Evolutionary conservation across 2,888 invertebrate genomes (phyloP), one percentile per base, ranked within the genome.

Genomic region (Pediacus dermestoides): DNA sequence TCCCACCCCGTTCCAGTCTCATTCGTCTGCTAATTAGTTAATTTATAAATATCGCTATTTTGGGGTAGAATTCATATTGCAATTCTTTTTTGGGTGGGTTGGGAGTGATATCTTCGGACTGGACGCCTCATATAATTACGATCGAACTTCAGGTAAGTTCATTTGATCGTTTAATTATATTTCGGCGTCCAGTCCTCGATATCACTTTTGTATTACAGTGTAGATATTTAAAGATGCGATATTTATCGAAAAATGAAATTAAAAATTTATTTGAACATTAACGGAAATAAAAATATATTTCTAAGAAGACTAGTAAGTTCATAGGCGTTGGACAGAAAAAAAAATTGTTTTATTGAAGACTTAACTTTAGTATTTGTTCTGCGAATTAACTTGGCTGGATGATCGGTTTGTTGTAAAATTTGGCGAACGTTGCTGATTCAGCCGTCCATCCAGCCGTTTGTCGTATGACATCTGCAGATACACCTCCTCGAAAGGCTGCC

Each of bases 381-480:
- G n/a, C n/a, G n/a, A n/a, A n/a, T n/a, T n/a, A n/a, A n/a, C n/a
- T n/a, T n/a, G n/a, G n/a, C n/a, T n/a, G n/a, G n/a, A 18, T 18
- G 18, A 18, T 4, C 8, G 43, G 42, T 26, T 48, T 41, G 31
- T 53, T 47, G 34, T 56, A 54, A 34, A 53, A 49, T 37, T 37
- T 50, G 1, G 46, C 49, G 33, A 55, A 55, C 1, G 38, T 41
- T 3, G 21, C 13, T 1, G 53, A 55, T 4, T 32, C 26, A 13
- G 30, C 23, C 3, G 39, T 41, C 54, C 55, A 55, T 1, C 53
- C 52, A 3, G 50, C 54, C 1, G 51, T 34, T 30, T 36, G 38
- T 21, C 38, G 22, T 7, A 54, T 53, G 2, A 38, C 6, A n/a
- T 53, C 53, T n/a, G 54, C 12, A 15, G 30, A 45, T 3, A 56